Evolutionary conservation across 2,797 vertebrate genomes (phyloP).

Genomic region (Mus caroli): DNA sequence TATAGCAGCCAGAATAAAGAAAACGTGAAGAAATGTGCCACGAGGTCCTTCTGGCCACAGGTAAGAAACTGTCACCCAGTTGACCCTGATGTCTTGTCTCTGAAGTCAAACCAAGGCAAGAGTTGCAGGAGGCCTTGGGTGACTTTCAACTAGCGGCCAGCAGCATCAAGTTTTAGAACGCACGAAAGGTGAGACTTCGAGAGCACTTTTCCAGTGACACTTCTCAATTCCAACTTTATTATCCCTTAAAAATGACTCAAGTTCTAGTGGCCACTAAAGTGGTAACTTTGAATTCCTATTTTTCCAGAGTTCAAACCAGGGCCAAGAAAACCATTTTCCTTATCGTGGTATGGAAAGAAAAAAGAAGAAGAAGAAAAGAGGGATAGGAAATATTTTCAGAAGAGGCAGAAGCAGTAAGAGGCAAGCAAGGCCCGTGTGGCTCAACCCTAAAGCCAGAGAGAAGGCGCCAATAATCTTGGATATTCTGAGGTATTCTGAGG

Average conservation of each 20-base stretch:
- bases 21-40: constrained; percentile 5
- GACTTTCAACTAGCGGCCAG: constrained; percentile 16
- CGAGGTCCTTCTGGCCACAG: constrained; percentile 29
- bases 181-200: background rate
- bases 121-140: constrained; percentile 31
- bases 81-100: constrained; percentile 38
- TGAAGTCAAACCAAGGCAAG: constrained; percentile 51
- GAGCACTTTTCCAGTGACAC: background rate
- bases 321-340: constrained; percentile 57
- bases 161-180: background rate
- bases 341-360: background rate
- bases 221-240: constrained; percentile 1
- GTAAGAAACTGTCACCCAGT: constrained; percentile 43
- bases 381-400: background rate
- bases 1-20: background rate
- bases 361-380: background rate
- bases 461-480: background rate
- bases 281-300: background rate
- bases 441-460: background rate
- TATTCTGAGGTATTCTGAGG: background rate
- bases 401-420: background rate
- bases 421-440: background rate
- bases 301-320: constrained; percentile 40
- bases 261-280: background rate
- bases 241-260: background rate